Base-by-base conservation (phyloP, 2,888 invertebrate genomes). In the Melieria picta region DNA sequence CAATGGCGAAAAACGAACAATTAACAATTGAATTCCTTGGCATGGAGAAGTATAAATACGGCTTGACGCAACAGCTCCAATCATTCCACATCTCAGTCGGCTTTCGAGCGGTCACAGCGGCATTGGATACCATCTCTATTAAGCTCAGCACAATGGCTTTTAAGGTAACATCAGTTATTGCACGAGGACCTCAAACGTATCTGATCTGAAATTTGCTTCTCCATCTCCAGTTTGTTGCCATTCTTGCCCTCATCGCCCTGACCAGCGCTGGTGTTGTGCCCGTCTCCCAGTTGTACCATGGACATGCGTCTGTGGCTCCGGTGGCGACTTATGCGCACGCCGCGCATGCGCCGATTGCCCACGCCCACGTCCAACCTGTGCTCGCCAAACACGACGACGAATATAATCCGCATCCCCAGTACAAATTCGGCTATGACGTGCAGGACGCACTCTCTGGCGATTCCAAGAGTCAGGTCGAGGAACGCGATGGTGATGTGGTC, bases 341-440 rank as follows among this genome's bases (percentile, higher is more conserved):
- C 1, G 70, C 13, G 74, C 30, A 30, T 30, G 30, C 30, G 30
- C 78, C 4, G 1, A 69, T 73, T 3, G 72, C 74, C 48, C 16
- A 63, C 7, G 69, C 78, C 6, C 76, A 77, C 58, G 80, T 78
- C 30, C 81, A 83, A 45, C 80, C 73, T 7, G 61, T 73, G 42
- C 72, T 83, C 70, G 73, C 82, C 74, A 84, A 83, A 74, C 76
- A 78, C 52, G 78, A 78, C 13, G 80, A 83, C 30, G 83, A 85
- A 75, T 84, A 83, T 76, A 86, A 86, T 72, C 79, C 82, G 68
- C 82, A 84, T 75, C 84, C 84, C 60, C 83, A 83, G 75, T 85
- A 85, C 77, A 80, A 80, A 69, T 86, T 79, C 75, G 81, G 77
- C n/a, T 86, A 86, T 73, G 82, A 82, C 74, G 82, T 86, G 1